Conservation (phyloP, 2,113 vertebrate genomes). For the Proteles cristata region DNA sequence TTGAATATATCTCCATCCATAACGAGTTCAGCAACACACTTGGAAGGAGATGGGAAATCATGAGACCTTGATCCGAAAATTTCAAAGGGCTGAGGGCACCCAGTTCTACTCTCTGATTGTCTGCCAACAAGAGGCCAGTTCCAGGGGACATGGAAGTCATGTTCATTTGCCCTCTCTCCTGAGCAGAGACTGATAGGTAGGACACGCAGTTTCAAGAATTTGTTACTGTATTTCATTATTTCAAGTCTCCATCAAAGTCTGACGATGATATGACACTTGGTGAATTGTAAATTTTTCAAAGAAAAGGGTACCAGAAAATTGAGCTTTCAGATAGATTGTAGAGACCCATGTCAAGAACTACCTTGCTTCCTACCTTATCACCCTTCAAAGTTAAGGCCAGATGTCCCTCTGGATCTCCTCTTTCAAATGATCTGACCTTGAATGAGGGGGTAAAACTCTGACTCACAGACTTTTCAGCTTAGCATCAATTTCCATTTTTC, state of each 20-base stretch:
- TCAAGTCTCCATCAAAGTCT: conserved; percentile 37
- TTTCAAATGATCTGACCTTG: background rate
- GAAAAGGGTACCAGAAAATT: background rate
- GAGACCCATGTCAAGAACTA: background rate
- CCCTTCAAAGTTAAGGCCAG: background rate
- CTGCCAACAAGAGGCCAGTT: conserved; percentile 32
- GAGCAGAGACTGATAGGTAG: background rate
- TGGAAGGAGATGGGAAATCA: conserved; percentile 38
- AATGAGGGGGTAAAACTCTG: background rate
- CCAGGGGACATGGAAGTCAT: background rate
- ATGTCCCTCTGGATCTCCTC: background rate
- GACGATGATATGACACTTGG: background rate
- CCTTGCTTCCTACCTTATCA: background rate
- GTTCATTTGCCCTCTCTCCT: background rate
- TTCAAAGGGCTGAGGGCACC: conserved; percentile 42
- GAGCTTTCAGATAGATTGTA: background rate
- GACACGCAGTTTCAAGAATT: background rate
- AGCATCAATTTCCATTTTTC: background rate
- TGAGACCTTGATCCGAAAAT: conserved; percentile 62
- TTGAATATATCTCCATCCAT: conserved; percentile 74
- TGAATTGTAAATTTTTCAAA: conserved; percentile 50
- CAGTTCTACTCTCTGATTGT: conserved; percentile 55
- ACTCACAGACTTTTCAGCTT: background rate
- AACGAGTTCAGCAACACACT: conserved; percentile 48
- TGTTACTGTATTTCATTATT: conserved; percentile 53